Evolutionary conservation across 2,113 vertebrate species (phyloP).

Genomic region (Chroicocephalus ridibundus): DNA sequence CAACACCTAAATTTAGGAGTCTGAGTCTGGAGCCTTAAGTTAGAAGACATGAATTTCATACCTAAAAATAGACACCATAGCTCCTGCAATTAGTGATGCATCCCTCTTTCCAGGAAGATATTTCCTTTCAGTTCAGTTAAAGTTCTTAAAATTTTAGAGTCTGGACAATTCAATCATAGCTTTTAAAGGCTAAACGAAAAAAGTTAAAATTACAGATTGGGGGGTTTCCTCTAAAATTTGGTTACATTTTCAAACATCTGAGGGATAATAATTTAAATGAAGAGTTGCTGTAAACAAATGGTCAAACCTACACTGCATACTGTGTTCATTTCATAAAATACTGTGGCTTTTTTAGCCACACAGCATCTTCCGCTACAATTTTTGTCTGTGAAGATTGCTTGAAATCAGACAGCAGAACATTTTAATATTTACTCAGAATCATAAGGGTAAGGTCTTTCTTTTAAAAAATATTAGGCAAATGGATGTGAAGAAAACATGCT

Average conservation of each 20-base stretch:
- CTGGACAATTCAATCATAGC: neutral
- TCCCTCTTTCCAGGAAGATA: neutral
- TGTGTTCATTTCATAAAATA: neutral
- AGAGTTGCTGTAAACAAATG: neutral
- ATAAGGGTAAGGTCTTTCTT: neutral
- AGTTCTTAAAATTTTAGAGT: neutral
- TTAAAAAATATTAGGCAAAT: neutral
- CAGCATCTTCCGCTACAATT: neutral
- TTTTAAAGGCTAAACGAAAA: neutral
- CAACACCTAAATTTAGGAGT: neutral
- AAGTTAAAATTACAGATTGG: neutral
- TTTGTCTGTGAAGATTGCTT: neutral
- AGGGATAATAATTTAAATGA: neutral
- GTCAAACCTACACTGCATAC: neutral
- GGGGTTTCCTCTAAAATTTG: neutral
- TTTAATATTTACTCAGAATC: neutral
- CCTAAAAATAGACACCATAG: neutral
- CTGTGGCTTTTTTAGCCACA: neutral
- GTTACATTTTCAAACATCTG: neutral
- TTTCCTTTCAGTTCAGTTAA: neutral
- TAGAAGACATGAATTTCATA: neutral
- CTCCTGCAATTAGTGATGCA: neutral
- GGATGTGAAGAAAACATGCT: neutral
- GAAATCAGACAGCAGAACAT: neutral
- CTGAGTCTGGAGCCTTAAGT: neutral